A percentile compares a stretch with the other conserved stretches of the same genome.
phyloP scores from a whole-genome alignment of 2,797 vertebrate genomes.

The Gymnothorax reevesii region DNA sequence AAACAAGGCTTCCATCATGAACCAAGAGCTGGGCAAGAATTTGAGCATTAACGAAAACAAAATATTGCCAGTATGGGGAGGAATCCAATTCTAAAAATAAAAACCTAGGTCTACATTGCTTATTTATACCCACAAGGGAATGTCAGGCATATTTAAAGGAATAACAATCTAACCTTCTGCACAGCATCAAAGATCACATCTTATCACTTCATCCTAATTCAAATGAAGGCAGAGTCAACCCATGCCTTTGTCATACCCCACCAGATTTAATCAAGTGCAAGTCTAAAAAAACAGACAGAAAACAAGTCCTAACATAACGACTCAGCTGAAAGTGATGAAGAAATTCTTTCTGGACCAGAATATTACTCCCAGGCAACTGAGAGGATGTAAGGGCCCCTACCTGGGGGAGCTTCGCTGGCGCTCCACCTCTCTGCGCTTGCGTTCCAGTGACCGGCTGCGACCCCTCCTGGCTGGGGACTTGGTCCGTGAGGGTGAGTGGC shows the following conservation, averaged over 20 bases:
- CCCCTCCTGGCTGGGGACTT: constrained; percentile 80
- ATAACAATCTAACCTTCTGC: not conserved
- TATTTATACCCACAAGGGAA: not conserved
- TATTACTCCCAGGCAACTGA: not conserved
- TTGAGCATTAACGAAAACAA: not conserved
- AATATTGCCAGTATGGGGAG: not conserved
- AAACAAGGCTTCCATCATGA: not conserved
- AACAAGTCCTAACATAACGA: not conserved
- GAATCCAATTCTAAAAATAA: not conserved
- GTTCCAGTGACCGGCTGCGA: constrained; percentile 85
- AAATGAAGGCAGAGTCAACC: not conserved
- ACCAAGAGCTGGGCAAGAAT: not conserved
- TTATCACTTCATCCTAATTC: not conserved
- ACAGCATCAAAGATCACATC: not conserved
- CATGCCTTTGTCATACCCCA: not conserved
- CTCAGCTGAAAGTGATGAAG: not conserved
- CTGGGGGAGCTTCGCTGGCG: constrained; percentile 86
- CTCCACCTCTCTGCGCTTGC: constrained; percentile 84
- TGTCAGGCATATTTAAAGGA: not conserved
- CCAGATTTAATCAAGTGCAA: not conserved
- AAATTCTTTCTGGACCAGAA: not conserved
- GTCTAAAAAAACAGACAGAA: not conserved
- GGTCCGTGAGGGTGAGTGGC: constrained; percentile 83
- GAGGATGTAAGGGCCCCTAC: constrained; percentile 60
- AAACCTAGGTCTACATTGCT: not conserved